A percentile compares a stretch with the other conserved stretches of the same genome.
Conservation (phyloP, 2,888 invertebrate genomes). For the Lasioglossum figueresi region DNA sequence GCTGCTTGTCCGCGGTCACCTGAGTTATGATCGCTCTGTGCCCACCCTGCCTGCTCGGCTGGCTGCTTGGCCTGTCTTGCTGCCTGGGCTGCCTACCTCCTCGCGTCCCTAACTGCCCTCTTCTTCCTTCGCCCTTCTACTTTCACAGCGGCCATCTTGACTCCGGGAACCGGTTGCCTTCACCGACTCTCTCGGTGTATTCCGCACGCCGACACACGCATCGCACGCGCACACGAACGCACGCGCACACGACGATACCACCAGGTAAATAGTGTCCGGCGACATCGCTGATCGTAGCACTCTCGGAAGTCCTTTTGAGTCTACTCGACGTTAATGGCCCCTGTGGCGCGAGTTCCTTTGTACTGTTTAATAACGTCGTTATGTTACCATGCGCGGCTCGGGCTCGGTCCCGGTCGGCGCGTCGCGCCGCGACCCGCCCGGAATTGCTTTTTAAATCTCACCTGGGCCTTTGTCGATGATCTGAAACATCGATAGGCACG, state of each 20-base stretch:
- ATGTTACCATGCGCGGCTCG: constrained; percentile 42
- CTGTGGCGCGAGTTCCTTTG: constrained; percentile 64
- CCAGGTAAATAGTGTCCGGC: constrained; percentile 44
- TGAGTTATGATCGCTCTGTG: constrained; percentile 80
- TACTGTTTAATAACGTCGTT: constrained; percentile 65
- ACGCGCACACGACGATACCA: constrained; percentile 10
- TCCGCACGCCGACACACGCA: constrained; percentile 17
- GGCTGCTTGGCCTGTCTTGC: constrained; percentile 63
- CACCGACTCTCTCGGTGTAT: constrained; percentile 49
- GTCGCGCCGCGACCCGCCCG: background rate
- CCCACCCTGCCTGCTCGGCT: constrained; percentile 77
- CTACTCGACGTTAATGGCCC: constrained; percentile 61
- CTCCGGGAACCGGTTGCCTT: constrained; percentile 73
- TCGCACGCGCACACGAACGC: constrained; percentile 25
- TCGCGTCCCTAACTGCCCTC: constrained; percentile 63
- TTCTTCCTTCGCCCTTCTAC: constrained; percentile 64
- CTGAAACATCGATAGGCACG: background rate
- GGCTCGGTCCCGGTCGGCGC: background rate
- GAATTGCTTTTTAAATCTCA: constrained; percentile 52
- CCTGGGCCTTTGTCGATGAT: constrained; percentile 4
- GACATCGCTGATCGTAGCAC: constrained; percentile 58
- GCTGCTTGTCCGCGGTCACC: constrained; percentile 78
- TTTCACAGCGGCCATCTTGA: constrained; percentile 77
- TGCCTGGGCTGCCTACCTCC: constrained; percentile 70
- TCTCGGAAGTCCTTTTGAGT: constrained; percentile 61